These are phyloP conservation scores for Cervus canadensis DNA, from an alignment of 2,113 vertebrate genomes.

Conservation along the genomic window DNA sequence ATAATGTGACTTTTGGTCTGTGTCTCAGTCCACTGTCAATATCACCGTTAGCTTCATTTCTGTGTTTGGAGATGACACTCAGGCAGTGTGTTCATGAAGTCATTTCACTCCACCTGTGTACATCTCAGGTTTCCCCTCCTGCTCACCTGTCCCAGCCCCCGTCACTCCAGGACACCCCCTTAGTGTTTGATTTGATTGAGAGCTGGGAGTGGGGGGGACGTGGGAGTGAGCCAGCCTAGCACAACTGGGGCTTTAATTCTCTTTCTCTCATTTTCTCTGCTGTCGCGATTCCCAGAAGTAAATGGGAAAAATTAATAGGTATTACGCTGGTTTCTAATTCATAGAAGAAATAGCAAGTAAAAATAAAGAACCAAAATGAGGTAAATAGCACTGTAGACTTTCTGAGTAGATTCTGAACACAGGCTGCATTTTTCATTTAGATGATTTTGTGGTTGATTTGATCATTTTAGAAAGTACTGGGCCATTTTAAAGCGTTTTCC, in stretches of 20 bases:
- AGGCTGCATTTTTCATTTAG: conserved; percentile 64
- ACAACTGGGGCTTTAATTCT: conserved; percentile 22
- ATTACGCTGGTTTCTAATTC: conserved; percentile 52
- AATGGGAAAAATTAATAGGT: neutral
- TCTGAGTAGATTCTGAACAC: conserved; percentile 9
- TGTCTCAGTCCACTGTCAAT: neutral
- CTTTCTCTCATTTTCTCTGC: neutral
- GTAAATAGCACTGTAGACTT: neutral
- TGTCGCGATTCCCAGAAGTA: neutral
- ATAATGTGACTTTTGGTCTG: neutral
- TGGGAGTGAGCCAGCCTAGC: neutral
- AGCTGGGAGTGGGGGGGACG: neutral
- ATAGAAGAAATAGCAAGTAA: conserved; percentile 55
- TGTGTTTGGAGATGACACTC: neutral
- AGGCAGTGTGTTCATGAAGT: fast-evolving
- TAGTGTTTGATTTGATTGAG: neutral
- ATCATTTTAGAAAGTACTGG: conserved; percentile 71
- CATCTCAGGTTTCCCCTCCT: neutral
- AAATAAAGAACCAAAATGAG: conserved; percentile 61
- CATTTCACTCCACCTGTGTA: neutral
- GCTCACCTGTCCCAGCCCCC: fast-evolving
- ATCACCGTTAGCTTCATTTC: neutral
- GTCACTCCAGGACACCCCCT: neutral
- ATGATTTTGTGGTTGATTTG: conserved; percentile 69
- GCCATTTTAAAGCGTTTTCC: conserved; percentile 61